phyloP scores from a whole-genome alignment of 1,140 invertebrate genomes.

The Eueides isabella region DNA sequence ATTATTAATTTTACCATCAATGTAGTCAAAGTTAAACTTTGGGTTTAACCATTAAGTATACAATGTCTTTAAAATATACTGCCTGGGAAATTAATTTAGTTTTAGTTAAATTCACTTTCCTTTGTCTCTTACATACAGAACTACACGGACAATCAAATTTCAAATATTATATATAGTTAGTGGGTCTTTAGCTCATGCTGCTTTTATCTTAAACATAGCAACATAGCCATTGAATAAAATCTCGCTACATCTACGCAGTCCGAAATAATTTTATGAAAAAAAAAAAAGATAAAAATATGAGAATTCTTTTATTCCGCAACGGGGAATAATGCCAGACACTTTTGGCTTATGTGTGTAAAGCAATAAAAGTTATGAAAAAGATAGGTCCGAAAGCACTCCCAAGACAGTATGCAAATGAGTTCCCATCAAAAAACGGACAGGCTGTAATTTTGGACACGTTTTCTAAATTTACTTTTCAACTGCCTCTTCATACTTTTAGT shows the following conservation, averaged over 20 bases:
- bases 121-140: no score
- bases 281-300: neutral
- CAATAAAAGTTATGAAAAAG: slow-evolving; percentile 18
- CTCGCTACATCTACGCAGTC: neutral
- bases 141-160: no score
- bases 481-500: slow-evolving; percentile 70
- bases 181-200: no score
- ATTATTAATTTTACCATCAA: no score
- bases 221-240: no score
- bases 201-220: no score
- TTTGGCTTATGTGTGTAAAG: slow-evolving; percentile 9
- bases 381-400: neutral
- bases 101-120: no score
- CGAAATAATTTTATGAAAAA: neutral
- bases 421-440: slow-evolving; percentile 19
- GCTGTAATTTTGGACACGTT: slow-evolving; percentile 62
- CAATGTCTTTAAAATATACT: no score
- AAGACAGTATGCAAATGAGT: slow-evolving; percentile 26
- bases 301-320: neutral
- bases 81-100: no score
- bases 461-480: slow-evolving; percentile 71
- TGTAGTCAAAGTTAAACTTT: no score
- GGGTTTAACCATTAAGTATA: no score
- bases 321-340: neutral
- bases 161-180: no score